Evolutionary conservation across 2,797 vertebrate species (phyloP).

Genomic region (Notolabrus celidotus): DNA sequence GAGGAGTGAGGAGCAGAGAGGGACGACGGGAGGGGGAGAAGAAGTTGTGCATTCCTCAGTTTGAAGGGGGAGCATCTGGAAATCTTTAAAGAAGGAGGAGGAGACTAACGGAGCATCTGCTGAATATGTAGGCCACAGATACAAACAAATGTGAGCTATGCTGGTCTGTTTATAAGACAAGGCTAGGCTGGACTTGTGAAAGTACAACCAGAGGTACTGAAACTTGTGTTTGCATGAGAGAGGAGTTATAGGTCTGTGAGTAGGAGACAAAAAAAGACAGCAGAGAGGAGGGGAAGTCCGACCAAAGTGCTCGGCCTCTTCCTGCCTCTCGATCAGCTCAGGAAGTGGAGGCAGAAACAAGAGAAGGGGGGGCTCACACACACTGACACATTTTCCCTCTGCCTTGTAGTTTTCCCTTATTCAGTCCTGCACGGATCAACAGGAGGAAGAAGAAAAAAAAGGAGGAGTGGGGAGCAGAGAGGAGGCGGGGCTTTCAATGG

Average conservation of each 20-base stretch:
- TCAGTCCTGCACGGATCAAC: slow-evolving; percentile 54
- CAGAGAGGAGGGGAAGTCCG: slow-evolving; percentile 54
- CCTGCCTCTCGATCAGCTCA: slow-evolving; percentile 68
- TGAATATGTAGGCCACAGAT: slow-evolving; percentile 28
- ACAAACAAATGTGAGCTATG: not conserved
- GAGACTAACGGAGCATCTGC: slow-evolving; percentile 31
- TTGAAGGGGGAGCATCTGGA: slow-evolving; percentile 64
- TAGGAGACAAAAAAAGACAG: slow-evolving; percentile 5
- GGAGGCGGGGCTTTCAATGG: slow-evolving; percentile 70
- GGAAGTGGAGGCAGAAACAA: slow-evolving; percentile 67
- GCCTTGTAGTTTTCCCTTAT: slow-evolving; percentile 68
- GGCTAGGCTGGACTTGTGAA: too few relatives aligned
- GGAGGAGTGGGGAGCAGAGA: slow-evolving; percentile 25
- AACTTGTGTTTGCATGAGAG: not conserved
- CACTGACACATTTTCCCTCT: slow-evolving; percentile 55
- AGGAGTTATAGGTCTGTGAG: not conserved
- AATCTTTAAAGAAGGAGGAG: slow-evolving; percentile 56
- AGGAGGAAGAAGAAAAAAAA: slow-evolving; percentile 23
- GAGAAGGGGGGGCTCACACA: slow-evolving; percentile 58
- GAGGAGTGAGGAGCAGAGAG: slow-evolving; percentile 6
- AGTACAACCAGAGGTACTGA: not conserved
- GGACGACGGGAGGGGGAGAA: not conserved
- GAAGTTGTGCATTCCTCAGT: slow-evolving; percentile 61
- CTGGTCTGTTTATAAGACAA: not conserved
- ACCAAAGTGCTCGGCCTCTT: slow-evolving; percentile 63